Conservation (phyloP, 2,888 invertebrate genomes). For the Maniola hyperantus region DNA sequence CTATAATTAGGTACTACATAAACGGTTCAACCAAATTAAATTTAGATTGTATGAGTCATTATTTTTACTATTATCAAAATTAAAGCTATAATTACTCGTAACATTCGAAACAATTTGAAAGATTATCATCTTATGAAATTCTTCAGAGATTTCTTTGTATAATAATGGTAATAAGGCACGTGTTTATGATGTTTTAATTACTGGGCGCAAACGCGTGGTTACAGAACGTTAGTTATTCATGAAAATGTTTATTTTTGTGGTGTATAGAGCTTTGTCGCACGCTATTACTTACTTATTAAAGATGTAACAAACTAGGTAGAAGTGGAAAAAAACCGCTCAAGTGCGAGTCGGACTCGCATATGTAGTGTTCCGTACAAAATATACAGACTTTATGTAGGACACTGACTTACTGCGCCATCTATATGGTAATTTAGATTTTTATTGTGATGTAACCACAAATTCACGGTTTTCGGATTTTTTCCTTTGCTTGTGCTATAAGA, state of each 20-base stretch:
- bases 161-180: conserved; percentile 14
- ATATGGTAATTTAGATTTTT: too few relatives aligned
- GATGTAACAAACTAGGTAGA: too few relatives aligned
- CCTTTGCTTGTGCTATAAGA: too few relatives aligned
- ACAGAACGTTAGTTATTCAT: conserved; percentile 26
- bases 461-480: too few relatives aligned
- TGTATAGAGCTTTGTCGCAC: conserved; percentile 20
- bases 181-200: conserved; percentile 28
- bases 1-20: background rate
- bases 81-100: background rate
- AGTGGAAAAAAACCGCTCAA: too few relatives aligned
- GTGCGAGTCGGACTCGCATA: too few relatives aligned
- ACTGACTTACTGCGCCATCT: too few relatives aligned
- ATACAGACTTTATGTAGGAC: too few relatives aligned
- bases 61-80: background rate
- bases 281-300: conserved; percentile 1
- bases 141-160: conserved; percentile 2
- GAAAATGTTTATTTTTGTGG: conserved; percentile 28
- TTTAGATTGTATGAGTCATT: background rate
- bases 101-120: conserved; percentile 4
- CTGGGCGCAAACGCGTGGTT: conserved; percentile 24
- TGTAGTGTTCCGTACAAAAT: too few relatives aligned
- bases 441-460: too few relatives aligned
- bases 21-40: background rate
- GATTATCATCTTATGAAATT: conserved; percentile 8